A percentile compares a stretch with the other conserved stretches of the same genome.
Conservation (phyloP, 2,113 vertebrate species). For the Burhinus bistriatus region DNA sequence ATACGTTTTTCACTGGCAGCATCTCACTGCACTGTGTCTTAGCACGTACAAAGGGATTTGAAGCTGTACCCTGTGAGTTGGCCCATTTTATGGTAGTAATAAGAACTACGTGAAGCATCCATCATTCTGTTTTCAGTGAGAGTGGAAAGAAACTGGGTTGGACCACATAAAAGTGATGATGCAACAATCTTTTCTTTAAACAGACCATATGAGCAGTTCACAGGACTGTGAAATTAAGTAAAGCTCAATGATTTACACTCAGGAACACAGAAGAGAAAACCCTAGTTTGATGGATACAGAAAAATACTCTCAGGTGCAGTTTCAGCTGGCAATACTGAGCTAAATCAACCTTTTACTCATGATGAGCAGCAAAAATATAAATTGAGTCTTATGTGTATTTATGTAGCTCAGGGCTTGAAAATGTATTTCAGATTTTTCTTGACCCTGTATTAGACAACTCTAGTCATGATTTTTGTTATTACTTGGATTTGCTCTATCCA, state of each 20-base stretch:
- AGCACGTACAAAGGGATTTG: not conserved
- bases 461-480: not conserved
- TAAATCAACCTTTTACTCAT: conserved; percentile 4
- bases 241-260: not conserved
- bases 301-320: not conserved
- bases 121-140: not conserved
- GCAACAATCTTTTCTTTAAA: not conserved
- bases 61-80: not conserved
- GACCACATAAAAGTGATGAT: not conserved
- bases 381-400: not conserved
- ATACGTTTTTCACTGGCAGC: not conserved
- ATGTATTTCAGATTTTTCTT: not conserved
- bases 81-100: not conserved
- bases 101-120: not conserved
- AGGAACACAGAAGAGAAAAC: not conserved
- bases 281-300: not conserved
- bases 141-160: not conserved
- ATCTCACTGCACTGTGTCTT: not conserved
- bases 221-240: not conserved
- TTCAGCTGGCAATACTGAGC: not conserved
- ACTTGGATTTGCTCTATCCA: not conserved
- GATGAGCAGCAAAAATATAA: not conserved
- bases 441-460: not conserved
- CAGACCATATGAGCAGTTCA: not conserved
- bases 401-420: conserved; percentile 8